Evolutionary conservation across 2,113 vertebrate genomes (phyloP).

Genomic region (Eurystomus gularis): DNA sequence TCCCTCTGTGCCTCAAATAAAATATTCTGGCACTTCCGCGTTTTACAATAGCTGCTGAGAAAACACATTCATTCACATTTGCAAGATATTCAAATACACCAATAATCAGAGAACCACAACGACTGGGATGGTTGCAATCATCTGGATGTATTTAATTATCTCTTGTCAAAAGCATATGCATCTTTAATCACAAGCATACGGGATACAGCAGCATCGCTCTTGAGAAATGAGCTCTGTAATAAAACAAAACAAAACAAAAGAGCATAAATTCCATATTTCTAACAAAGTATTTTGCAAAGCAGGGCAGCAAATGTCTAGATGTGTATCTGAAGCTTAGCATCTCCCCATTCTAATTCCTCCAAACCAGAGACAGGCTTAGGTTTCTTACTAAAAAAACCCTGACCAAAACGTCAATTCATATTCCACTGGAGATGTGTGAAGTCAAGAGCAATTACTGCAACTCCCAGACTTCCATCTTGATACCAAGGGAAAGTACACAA

Average conservation of each 20-base stretch:
- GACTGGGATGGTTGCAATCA: neutral
- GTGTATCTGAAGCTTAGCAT: neutral
- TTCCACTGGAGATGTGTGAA: neutral
- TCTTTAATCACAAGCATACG: conserved; percentile 20
- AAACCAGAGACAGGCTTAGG: neutral
- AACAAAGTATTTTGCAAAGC: neutral
- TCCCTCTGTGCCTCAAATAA: neutral
- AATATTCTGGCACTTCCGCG: neutral
- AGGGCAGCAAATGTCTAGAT: neutral
- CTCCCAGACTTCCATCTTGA: neutral
- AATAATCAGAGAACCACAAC: neutral
- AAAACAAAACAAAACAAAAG: neutral
- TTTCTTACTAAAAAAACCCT: neutral
- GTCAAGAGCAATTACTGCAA: neutral
- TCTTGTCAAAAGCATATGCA: neutral
- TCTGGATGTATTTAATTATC: conserved; percentile 9
- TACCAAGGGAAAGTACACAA: neutral
- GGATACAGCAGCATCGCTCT: neutral
- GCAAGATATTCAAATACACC: neutral
- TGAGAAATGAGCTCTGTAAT: rapidly evolving
- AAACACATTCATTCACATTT: conserved; percentile 16
- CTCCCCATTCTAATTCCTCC: neutral
- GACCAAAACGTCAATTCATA: neutral
- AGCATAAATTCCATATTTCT: neutral
- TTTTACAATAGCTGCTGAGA: neutral